phyloP scores from a whole-genome alignment of 2,113 vertebrate species.

The Thunnus thynnus region DNA sequence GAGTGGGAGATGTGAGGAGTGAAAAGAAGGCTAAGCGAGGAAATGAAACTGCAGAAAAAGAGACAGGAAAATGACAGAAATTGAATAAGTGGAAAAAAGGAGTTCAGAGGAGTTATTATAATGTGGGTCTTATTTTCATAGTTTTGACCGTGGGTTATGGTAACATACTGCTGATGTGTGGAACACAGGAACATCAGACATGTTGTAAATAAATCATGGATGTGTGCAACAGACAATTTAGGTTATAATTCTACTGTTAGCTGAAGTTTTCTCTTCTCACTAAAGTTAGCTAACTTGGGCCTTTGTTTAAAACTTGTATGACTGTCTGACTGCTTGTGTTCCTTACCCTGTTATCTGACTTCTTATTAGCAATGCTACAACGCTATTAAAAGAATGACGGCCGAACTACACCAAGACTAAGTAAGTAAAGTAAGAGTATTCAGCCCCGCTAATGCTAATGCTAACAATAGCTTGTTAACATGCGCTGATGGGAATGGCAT shows the following conservation, averaged over 20 bases:
- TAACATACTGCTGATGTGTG: constrained; percentile 13
- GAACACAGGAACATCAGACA: not conserved
- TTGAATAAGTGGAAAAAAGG: not conserved
- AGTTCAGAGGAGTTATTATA: constrained; percentile 37
- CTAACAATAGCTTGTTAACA: too few species aligned
- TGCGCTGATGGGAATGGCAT: too few species aligned
- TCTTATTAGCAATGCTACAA: too few species aligned
- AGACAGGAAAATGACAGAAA: constrained; percentile 2
- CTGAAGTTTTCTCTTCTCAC: too few species aligned
- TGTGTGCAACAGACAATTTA: not conserved
- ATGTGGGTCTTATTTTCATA: not conserved
- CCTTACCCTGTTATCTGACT: not conserved
- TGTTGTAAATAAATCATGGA: not conserved
- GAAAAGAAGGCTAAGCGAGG: constrained; percentile 22
- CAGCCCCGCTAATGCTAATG: too few species aligned
- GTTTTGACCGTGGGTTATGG: not conserved
- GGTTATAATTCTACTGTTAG: not conserved
- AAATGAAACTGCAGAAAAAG: constrained; percentile 18
- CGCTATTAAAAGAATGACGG: too few species aligned
- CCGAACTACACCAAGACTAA: too few species aligned
- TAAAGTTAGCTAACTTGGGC: too few species aligned
- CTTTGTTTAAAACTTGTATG: too few species aligned
- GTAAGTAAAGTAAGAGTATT: too few species aligned
- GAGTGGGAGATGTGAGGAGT: constrained; percentile 14
- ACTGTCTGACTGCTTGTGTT: not conserved